These are phyloP conservation scores for Apodemia duryi DNA, from an alignment of 2,888 invertebrate genomes.

Conservation along the genomic window DNA sequence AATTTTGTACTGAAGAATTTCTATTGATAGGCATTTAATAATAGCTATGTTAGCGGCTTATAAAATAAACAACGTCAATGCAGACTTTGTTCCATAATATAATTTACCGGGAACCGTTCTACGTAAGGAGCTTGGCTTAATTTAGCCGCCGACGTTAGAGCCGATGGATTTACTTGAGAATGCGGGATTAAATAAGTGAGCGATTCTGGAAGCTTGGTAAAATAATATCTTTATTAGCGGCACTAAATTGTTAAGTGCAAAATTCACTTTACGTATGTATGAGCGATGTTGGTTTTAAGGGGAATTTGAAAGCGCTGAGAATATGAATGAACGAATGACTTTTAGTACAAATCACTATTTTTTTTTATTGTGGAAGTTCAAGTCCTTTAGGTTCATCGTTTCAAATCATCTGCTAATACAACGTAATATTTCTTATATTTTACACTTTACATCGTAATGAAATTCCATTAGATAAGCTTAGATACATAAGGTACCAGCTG, in stretches of 20 bases:
- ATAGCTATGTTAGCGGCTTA: constrained; percentile 18
- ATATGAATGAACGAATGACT: constrained; percentile 23
- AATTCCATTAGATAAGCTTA: too few relatives aligned
- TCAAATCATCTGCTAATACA: too few relatives aligned
- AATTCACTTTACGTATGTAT: neutral
- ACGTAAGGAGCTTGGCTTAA: constrained; percentile 27
- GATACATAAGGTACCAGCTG: too few relatives aligned
- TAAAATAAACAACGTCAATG: constrained; percentile 22
- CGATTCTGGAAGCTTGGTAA: constrained; percentile 29
- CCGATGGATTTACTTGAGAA: constrained; percentile 31
- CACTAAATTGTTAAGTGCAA: constrained; percentile 6
- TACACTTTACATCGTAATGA: too few relatives aligned
- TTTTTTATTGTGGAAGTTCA: too few relatives aligned
- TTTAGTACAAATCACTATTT: too few relatives aligned
- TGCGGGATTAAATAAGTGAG: constrained; percentile 30
- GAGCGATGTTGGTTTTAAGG: neutral
- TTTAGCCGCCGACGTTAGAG: constrained; percentile 27
- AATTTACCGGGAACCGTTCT: constrained; percentile 26
- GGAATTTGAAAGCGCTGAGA: constrained; percentile 22
- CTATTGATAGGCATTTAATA: constrained; percentile 1
- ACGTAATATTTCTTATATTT: too few relatives aligned
- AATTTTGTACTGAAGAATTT: neutral
- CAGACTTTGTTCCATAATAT: constrained; percentile 25
- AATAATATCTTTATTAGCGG: constrained; percentile 22
- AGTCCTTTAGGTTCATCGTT: too few relatives aligned